phyloP scores from a whole-genome alignment of 2,888 invertebrate species.

The Brenthis hecate region DNA sequence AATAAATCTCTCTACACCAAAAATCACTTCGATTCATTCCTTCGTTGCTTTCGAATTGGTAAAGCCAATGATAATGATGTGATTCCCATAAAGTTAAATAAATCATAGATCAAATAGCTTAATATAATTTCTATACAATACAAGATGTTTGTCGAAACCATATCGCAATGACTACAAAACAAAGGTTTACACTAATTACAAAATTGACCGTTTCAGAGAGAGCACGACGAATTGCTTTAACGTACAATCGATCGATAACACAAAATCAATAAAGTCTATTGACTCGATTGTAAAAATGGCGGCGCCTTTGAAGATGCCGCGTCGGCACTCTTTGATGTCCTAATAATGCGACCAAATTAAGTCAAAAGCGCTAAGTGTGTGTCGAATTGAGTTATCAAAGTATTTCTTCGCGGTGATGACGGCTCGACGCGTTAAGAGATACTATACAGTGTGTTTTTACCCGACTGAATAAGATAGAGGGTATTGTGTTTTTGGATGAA shows the following conservation, averaged over 20 bases:
- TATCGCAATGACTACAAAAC: conserved; percentile 58
- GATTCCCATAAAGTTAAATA: not conserved
- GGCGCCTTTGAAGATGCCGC: conserved; percentile 66
- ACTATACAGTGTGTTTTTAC: conserved; percentile 30
- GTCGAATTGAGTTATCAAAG: conserved; percentile 80
- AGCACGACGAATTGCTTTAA: conserved; percentile 60
- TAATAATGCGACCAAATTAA: conserved; percentile 80
- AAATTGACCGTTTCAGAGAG: conserved; percentile 65
- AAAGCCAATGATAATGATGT: too few species aligned
- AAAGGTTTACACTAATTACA: conserved; percentile 73
- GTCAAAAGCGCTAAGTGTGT: conserved; percentile 78
- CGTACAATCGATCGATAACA: conserved; percentile 67
- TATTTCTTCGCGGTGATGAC: conserved; percentile 68
- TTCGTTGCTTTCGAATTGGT: too few species aligned
- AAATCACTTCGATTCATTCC: too few species aligned
- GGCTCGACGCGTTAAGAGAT: conserved; percentile 48
- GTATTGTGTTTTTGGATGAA: not conserved
- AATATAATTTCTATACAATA: conserved; percentile 26
- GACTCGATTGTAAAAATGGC: conserved; percentile 50
- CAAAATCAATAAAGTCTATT: conserved; percentile 80
- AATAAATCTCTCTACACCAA: too few species aligned
- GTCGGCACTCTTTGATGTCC: conserved; percentile 74
- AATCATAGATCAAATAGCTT: conserved; percentile 13
- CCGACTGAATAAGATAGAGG: not conserved
- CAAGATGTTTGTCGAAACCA: conserved; percentile 43